Evolutionary conservation across 2,888 invertebrate species (phyloP), one percentile per base, ranked within the genome.

Genomic region (Oscheius myriophilus): DNA sequence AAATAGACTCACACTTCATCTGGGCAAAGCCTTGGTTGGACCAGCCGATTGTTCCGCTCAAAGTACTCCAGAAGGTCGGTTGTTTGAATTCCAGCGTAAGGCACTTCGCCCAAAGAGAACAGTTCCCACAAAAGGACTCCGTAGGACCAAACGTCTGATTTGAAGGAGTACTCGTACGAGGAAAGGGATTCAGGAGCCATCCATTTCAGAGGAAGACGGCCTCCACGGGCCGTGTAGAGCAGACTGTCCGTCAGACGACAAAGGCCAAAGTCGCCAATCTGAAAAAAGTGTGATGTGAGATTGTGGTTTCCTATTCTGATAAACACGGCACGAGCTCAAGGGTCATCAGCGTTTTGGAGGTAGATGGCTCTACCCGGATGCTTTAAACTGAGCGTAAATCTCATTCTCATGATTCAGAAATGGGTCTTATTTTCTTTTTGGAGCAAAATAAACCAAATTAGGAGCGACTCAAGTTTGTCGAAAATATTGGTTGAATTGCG

Each of bases 261-360:
- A 46, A 83, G 67, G 12, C 83, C 83, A 53, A 83, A 83, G 68
- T 83, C 83, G 4, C 78, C 83, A 33, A 83, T 83, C 80, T 76
- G 42, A 67, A 76, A 16, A 7, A 41, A 16, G 16, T 6, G 14
- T 23, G 9, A n/a, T 39, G 26, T 55, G 26, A 26, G 25, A n/a
- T n/a, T n/a, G n/a, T n/a, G n/a, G n/a, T n/a, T n/a, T n/a, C n/a
- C n/a, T n/a, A n/a, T n/a, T n/a, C n/a, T n/a, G n/a, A n/a, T n/a
- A n/a, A n/a, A n/a, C n/a, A n/a, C n/a, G n/a, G n/a, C n/a, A n/a
- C n/a, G n/a, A n/a, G n/a, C n/a, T n/a, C n/a, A n/a, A n/a, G n/a
- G n/a, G n/a, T n/a, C n/a, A n/a, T n/a, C n/a, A n/a, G n/a, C n/a
- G n/a, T n/a, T n/a, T n/a, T n/a, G n/a, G n/a, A n/a, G n/a, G n/a